A percentile compares a stretch with the other conserved stretches of the same genome.
phyloP scores from a whole-genome alignment of 2,113 vertebrate genomes.

The Steatornis caripensis region DNA sequence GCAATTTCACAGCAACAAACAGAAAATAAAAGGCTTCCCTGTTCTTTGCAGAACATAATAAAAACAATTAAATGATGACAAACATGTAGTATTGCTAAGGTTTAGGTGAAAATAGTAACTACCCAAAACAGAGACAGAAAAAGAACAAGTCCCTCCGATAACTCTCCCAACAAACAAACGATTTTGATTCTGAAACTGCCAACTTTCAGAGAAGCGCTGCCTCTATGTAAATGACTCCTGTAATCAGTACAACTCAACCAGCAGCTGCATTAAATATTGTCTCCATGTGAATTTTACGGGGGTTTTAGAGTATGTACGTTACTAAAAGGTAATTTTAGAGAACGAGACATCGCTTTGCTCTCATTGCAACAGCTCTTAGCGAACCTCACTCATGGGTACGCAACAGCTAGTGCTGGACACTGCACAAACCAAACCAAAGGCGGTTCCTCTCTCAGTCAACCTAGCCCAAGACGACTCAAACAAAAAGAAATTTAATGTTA shows the following conservation, averaged over 20 bases:
- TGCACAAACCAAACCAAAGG: background rate
- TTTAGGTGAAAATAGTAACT: background rate
- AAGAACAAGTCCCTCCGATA: background rate
- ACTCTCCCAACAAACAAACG: background rate
- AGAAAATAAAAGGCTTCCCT: background rate
- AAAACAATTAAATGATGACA: background rate
- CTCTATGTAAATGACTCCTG: background rate
- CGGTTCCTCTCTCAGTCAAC: background rate
- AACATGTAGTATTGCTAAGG: background rate
- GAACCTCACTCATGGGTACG: accelerated
- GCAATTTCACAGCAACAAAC: background rate
- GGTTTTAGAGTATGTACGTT: background rate
- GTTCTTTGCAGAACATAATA: background rate
- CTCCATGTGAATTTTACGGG: background rate
- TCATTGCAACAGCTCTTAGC: background rate
- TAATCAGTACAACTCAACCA: background rate
- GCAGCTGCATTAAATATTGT: background rate
- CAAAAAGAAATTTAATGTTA: background rate
- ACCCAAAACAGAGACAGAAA: background rate
- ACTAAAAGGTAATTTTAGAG: background rate
- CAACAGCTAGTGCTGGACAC: background rate
- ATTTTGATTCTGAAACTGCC: background rate
- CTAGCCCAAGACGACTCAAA: background rate
- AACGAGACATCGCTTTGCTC: background rate
- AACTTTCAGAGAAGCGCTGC: background rate